These are phyloP conservation scores for Hydriomena furcata DNA, from an alignment of 2,888 invertebrate genomes.

Conservation along the genomic window DNA sequence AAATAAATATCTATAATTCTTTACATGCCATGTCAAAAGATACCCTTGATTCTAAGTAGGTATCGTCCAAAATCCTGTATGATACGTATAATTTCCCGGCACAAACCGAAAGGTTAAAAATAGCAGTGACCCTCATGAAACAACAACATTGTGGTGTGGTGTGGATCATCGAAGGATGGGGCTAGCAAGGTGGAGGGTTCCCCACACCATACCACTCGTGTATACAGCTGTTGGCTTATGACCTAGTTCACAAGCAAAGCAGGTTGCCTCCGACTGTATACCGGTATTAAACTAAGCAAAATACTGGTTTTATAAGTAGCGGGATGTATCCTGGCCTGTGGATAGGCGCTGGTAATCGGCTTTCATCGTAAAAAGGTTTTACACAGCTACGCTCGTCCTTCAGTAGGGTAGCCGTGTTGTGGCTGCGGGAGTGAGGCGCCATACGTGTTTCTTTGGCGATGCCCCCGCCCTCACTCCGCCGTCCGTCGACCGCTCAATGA, in stretches of 20 bases:
- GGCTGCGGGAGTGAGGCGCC: neutral
- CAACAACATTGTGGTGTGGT: conserved; percentile 17
- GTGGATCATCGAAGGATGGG: conserved; percentile 21
- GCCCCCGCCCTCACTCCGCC: conserved; percentile 40
- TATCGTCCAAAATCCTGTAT: no score
- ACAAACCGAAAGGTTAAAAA: conserved; percentile 4
- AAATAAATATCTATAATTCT: no score
- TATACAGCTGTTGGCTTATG: conserved; percentile 12
- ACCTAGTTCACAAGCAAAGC: conserved; percentile 5
- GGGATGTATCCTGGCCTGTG: no score
- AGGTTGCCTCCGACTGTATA: conserved; percentile 1
- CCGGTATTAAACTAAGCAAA: no score
- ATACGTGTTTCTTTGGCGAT: conserved; percentile 31
- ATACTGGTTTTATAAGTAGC: no score
- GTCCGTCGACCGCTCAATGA: conserved; percentile 26
- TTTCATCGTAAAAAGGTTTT: neutral
- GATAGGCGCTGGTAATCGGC: conserved; percentile 2
- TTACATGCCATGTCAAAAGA: no score
- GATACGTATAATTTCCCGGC: no score
- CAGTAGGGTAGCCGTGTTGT: neutral
- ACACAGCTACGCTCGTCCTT: neutral
- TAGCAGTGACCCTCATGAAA: conserved; percentile 11
- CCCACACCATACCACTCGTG: conserved; percentile 19
- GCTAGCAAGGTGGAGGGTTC: conserved; percentile 17
- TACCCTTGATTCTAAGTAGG: no score